Conservation (phyloP, 1,140 invertebrate species). For the Bombus consobrinus region DNA sequence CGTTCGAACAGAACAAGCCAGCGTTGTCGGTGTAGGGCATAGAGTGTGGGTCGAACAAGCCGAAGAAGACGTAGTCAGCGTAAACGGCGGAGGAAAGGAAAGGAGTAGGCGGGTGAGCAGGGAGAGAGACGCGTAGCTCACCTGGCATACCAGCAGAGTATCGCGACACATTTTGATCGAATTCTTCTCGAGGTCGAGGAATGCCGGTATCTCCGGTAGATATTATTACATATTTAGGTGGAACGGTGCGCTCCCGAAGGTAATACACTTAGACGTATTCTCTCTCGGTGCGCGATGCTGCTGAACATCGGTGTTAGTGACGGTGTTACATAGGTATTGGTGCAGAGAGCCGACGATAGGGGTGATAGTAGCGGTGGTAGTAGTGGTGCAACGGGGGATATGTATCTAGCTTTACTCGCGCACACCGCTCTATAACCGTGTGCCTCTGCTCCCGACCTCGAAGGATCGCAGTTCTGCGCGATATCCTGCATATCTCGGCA, state of each 20-base stretch:
- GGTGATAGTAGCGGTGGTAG: neutral
- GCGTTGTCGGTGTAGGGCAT: neutral
- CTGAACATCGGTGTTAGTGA: neutral
- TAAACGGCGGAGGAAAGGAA: neutral
- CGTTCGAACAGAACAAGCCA: neutral
- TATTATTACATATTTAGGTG: conserved; percentile 81
- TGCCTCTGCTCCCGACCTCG: conserved; percentile 51
- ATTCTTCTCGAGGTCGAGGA: conserved; percentile 65
- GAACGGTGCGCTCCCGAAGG: conserved; percentile 67
- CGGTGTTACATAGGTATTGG: neutral
- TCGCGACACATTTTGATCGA: conserved; percentile 66
- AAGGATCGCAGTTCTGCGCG: conserved; percentile 76
- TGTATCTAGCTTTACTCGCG: conserved; percentile 55
- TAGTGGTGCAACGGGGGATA: conserved; percentile 24
- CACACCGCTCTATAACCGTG: conserved; percentile 42
- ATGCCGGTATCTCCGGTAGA: conserved; percentile 69
- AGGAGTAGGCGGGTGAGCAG: neutral
- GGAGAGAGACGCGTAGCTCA: conserved; percentile 58
- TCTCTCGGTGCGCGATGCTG: conserved; percentile 17
- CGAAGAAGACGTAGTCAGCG: conserved; percentile 61
- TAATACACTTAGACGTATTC: conserved; percentile 75
- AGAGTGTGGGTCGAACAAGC: conserved; percentile 10
- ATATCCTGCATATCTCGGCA: conserved; percentile 78
- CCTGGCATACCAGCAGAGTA: conserved; percentile 76
- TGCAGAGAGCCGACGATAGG: neutral